Base-by-base conservation (phyloP, 2,113 vertebrate genomes). In the Hippocampus abdominalis region DNA sequence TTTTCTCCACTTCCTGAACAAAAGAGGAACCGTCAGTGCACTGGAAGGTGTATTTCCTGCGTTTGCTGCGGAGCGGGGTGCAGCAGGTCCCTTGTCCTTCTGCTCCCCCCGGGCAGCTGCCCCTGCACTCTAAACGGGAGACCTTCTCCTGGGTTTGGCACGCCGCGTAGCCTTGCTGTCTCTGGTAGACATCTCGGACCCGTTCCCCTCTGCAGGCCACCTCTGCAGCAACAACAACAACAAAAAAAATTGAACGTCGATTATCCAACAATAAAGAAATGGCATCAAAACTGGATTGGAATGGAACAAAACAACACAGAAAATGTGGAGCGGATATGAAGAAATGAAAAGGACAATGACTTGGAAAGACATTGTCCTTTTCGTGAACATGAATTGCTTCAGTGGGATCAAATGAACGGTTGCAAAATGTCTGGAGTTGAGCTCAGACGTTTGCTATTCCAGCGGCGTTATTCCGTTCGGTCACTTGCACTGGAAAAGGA, bases 141-240 rank as follows among this genome's bases (percentile, higher is more conserved):
- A 99, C 94, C 93, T 99, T 99, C 94, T 98, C 95, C 91, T 96
- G 95, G 74, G 96, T 98, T 88, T 98, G 96, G 92, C 97, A 99
- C 78, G 97, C 97, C 71, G 97, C 94, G 25, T 99, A 99, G 79
- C 97, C 97, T 90, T 96, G 97, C 93, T 99, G 97, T 90, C 95
- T 96, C 92, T 97, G 97, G 93, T 95, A 96, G 92, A 96, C 94
- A 94, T 96, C 95, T 94, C 97, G 84, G 92, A 98, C 77, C 90
- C 97, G 94, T 94, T 99, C 96, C 78, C 96, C 97, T 94, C 94
- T 91, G 89, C 97, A 99, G 85, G 95, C 96, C 92, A 98, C 92
- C 95, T 99, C 97, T 99, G 86, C 60, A 42, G n/a, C n/a, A n/a
- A n/a, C n/a, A n/a, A n/a, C n/a, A n/a, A n/a, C n/a, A n/a, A n/a